Base-by-base conservation (phyloP, 2,797 vertebrate genomes). In the Amniataba percoides region DNA sequence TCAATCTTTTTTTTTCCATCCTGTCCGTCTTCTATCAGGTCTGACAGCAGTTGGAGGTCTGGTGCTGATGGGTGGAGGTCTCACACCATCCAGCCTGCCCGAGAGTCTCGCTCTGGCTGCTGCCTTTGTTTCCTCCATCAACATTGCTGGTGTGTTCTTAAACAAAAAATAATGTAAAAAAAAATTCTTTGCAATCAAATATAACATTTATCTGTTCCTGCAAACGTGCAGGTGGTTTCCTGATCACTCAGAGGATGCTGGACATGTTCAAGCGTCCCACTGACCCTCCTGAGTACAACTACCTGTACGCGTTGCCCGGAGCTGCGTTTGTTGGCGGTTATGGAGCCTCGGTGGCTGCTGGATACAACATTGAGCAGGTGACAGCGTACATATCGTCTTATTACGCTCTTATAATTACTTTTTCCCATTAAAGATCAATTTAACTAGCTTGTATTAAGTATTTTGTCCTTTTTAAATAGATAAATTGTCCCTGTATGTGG, bases 61-160 rank as follows among this genome's bases (percentile, higher is more conserved):
- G 84, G 95, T 94, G 67, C 87, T 96, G 82, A 97, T 96, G 96
- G 96, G 95, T 9, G 96, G 96, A 45, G 93, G 93, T 45, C 94
- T 95, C 48, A 89, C 94, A 25, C 96, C 96, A 40, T 94, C 94
- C 52, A 74, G 75, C 3, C 7, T 95, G 16, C 95, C 96, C 0
- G 84, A 97, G 78, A 77, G 88, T 77, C 93, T 96, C 6, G 96
- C 96, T 62, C 88, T 96, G 49, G 91, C 94, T 21, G 96, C 96
- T 31, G 96, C 95, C 1, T 97, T 97, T 21, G 92, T 97, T 71
- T 97, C 96, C 60, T 96, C 96, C 53, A 94, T 97, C 86, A 97
- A 96, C 91, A 96, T 96, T 15, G 96, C 96, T 13, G 96, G 96
- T 96, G 42, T 71, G 87, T 63, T 16, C 1, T 42, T 62, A 19